Percentiles rank a stretch among this genome's conserved stretches.
phyloP scores from a whole-genome alignment of 2,113 vertebrate species.

The Oncorhynchus tshawytscha region DNA sequence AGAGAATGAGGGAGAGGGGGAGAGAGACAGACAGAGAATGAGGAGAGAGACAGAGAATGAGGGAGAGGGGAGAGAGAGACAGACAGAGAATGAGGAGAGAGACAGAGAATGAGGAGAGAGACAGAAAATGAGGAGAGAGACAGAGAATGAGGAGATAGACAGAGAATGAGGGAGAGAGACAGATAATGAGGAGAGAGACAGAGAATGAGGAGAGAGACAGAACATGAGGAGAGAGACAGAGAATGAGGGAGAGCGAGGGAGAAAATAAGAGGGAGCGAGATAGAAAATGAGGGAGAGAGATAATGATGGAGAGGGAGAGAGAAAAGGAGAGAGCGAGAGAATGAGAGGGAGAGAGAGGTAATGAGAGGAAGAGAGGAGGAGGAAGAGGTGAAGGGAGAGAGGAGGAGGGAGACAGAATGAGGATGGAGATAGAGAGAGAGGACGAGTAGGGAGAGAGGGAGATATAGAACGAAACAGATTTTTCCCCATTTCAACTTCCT shows the following conservation, averaged over 20 bases:
- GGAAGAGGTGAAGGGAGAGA: background rate
- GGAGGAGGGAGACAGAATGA: too few relatives aligned
- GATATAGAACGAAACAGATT: too few relatives aligned
- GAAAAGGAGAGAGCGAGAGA: background rate
- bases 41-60: background rate
- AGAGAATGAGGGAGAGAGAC: too few relatives aligned
- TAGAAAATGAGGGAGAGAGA: background rate
- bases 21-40: background rate
- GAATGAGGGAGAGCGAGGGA: too few relatives aligned
- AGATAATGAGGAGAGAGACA: too few relatives aligned
- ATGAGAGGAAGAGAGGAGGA: background rate
- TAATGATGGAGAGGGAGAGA: background rate
- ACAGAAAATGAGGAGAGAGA: too few relatives aligned
- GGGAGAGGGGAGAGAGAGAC: too few relatives aligned
- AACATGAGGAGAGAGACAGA: too few relatives aligned
- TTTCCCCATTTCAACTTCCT: too few relatives aligned
- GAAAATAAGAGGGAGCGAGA: too few relatives aligned
- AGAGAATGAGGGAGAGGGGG: background rate
- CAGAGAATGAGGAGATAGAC: background rate
- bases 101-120: background rate
- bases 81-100: background rate
- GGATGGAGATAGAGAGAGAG: background rate
- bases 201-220: too few relatives aligned
- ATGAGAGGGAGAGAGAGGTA: background rate
- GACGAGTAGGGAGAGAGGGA: slow-evolving; percentile 75